Evolutionary conservation across 2,113 vertebrate genomes (phyloP), one percentile per base, ranked within the genome.

Genomic region (Rhagologus leucostigma): DNA sequence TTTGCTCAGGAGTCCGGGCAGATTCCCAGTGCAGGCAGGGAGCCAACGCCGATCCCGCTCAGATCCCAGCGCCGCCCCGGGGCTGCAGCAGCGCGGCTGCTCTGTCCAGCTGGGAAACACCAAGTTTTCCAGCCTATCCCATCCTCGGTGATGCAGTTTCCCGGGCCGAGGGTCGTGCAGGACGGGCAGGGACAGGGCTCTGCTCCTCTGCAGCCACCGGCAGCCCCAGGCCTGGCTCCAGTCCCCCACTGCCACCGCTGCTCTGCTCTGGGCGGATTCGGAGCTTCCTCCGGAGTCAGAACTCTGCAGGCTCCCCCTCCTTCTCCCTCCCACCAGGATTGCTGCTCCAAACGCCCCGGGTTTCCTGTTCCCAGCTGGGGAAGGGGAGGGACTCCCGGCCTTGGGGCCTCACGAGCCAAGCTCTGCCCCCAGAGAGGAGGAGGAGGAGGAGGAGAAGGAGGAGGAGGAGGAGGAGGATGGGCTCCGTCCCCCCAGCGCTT

Each of bases 341-440:
- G 59, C 52, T 76, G 87, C 90, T 91, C 82, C 7, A 1, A 57
- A 65, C 37, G 42, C 10, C 15, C 29, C 1, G 15, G 46, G 59
- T 90, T 94, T 95, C 95, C 88, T 88, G 88, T 55, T 78, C 85
- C 64, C 3, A 4, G 63, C 42, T 23, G 44, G 92, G 59, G 71
- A 93, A 95, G 93, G 92, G 95, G 96, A 95, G 96, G 95, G 87
- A 94, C 92, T 96, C 41, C 46, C 11, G n/a, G 53, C 15, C 37
- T 7, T 5, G 44, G 47, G 65, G 80, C 93, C 67, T 29, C 7
- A 2, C 42, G 10, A 74, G 42, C 33, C 5, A 0, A 29, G 71
- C 71, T 86, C 89, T 94, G 92, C 92, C 87, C 76, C 63, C 53
- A 0, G 32, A 24, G 39, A 81, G 84, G 52, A 87, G 41, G 27